These are phyloP conservation scores for Ashinkailepas kermadecensis DNA, from an alignment of 2,888 invertebrate species.

Conservation along the genomic window DNA sequence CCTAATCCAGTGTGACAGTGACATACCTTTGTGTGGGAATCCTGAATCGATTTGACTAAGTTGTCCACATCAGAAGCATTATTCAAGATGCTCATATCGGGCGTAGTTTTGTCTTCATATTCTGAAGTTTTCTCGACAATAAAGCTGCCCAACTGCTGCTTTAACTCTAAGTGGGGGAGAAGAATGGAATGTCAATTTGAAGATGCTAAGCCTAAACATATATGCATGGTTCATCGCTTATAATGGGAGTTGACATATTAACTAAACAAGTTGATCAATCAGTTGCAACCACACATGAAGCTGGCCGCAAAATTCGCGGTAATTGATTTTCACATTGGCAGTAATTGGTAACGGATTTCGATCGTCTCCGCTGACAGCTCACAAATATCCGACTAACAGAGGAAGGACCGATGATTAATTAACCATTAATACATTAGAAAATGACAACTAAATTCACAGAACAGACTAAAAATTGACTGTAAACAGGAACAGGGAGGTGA, in stretches of 20 bases:
- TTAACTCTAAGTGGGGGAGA: background rate
- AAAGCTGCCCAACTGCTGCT: background rate
- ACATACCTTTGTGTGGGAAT: background rate
- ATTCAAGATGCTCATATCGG: background rate
- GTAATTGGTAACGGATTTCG: too few relatives aligned
- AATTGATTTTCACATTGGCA: too few relatives aligned
- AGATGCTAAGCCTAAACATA: background rate
- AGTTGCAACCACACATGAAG: background rate
- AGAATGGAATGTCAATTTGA: background rate
- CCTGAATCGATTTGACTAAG: background rate
- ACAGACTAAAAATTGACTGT: too few relatives aligned
- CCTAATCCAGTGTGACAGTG: background rate
- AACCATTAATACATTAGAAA: too few relatives aligned
- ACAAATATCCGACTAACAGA: too few relatives aligned
- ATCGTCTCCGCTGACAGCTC: too few relatives aligned
- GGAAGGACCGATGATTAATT: too few relatives aligned
- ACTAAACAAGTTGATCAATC: background rate
- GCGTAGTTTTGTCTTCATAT: background rate
- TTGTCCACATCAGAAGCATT: background rate
- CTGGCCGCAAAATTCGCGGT: too few relatives aligned
- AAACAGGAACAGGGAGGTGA: too few relatives aligned
- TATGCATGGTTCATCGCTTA: background rate
- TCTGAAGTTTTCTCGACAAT: background rate
- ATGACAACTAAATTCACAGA: too few relatives aligned
- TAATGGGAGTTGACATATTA: background rate